Evolutionary conservation across 2,888 invertebrate genomes (phyloP).

Genomic region (Dromius quadrimaculatus): DNA sequence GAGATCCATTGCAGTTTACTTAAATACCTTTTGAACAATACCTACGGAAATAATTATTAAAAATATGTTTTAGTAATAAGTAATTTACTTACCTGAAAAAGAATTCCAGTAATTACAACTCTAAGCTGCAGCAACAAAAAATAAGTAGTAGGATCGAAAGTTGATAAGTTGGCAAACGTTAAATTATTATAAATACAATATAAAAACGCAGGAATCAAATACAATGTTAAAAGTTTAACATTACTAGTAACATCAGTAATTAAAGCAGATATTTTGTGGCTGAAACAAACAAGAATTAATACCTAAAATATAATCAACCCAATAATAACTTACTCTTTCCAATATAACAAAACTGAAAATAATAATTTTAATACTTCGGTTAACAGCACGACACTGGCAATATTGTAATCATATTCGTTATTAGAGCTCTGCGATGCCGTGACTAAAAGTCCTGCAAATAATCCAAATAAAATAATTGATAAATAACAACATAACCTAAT

Average conservation of each 20-base stretch:
- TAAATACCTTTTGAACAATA: constrained; percentile 86
- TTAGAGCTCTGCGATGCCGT: constrained; percentile 88
- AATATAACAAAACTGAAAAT: constrained; percentile 78
- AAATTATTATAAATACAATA: constrained; percentile 97
- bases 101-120: constrained; percentile 91
- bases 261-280: constrained; percentile 71
- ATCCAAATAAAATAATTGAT: constrained; percentile 37
- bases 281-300: constrained; percentile 67
- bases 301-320: not conserved
- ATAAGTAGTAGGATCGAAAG: constrained; percentile 95
- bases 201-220: constrained; percentile 90
- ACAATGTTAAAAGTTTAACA: constrained; percentile 78
- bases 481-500: constrained; percentile 49
- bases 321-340: constrained; percentile 72
- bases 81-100: constrained; percentile 87
- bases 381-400: constrained; percentile 87
- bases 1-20: constrained; percentile 90
- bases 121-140: constrained; percentile 90
- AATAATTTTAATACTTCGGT: constrained; percentile 89
- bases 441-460: constrained; percentile 84
- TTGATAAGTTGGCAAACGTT: constrained; percentile 89
- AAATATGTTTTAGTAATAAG: too few relatives aligned
- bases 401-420: constrained; percentile 88
- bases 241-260: constrained; percentile 72
- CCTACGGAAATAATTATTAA: constrained; percentile 69